These are phyloP conservation scores for Lucifuga dentata DNA, from an alignment of 2,113 vertebrate species.

Conservation along the genomic window DNA sequence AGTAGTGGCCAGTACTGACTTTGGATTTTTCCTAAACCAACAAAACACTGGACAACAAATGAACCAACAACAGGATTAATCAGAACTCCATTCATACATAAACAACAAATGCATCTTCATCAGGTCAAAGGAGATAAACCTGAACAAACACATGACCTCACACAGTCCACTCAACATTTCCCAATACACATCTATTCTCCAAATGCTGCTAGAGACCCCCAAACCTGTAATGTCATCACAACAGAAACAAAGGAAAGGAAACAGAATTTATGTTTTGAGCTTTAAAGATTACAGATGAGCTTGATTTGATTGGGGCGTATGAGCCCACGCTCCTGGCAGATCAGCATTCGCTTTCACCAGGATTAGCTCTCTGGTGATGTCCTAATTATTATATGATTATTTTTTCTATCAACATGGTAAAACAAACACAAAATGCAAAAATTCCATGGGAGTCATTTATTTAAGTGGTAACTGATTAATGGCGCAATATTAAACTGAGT, in stretches of 20 bases:
- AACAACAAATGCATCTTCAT: too few species aligned
- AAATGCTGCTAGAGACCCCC: conserved; percentile 3
- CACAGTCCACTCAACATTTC: conserved; percentile 10
- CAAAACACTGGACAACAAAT: too few species aligned
- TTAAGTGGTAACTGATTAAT: too few species aligned
- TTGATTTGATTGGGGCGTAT: background rate
- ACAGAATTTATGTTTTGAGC: background rate
- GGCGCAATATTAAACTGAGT: too few species aligned
- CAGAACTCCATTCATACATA: too few species aligned
- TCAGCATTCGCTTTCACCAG: background rate
- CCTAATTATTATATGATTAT: conserved; percentile 1
- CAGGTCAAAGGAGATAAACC: too few species aligned
- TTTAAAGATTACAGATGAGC: conserved; percentile 16
- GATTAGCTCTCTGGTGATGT: conserved; percentile 1
- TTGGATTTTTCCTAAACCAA: too few species aligned
- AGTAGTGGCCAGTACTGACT: too few species aligned
- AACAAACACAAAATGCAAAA: too few species aligned
- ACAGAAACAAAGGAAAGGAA: too few species aligned
- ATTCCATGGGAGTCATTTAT: too few species aligned
- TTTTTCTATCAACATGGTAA: background rate
- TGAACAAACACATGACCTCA: conserved; percentile 8
- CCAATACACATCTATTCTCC: background rate
- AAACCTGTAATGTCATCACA: conserved; percentile 28
- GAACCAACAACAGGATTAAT: too few species aligned
- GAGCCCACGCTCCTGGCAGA: background rate